Evolutionary conservation across 2,888 invertebrate species (phyloP).

Genomic region (Tenthredo livida): DNA sequence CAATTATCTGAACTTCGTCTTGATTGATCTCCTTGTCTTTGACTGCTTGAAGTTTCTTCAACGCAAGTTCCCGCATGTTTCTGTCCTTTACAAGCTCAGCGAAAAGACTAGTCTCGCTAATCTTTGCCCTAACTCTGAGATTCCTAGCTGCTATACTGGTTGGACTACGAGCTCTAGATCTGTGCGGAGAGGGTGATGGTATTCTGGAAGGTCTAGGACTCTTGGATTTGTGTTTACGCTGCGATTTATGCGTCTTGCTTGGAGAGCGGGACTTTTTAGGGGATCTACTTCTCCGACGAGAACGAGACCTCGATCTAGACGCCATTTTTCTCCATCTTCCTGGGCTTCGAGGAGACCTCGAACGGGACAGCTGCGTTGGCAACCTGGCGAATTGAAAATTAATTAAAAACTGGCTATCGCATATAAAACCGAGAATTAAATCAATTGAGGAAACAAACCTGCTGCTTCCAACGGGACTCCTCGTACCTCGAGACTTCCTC

Average conservation of each 20-base stretch:
- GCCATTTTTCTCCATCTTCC: constrained; percentile 79
- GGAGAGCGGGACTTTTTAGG: constrained; percentile 79
- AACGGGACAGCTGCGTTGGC: constrained; percentile 74
- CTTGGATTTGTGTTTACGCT: constrained; percentile 79
- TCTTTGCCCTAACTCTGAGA: constrained; percentile 83
- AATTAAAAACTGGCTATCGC: not conserved
- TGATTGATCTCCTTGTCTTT: constrained; percentile 80
- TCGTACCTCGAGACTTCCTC: constrained; percentile 75
- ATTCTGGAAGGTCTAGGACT: constrained; percentile 77
- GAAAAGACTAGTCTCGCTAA: constrained; percentile 93
- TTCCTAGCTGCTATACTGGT: constrained; percentile 73
- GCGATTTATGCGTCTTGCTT: constrained; percentile 72
- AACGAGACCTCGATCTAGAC: constrained; percentile 80
- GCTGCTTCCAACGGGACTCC: constrained; percentile 70
- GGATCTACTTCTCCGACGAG: constrained; percentile 76
- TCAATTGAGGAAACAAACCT: constrained; percentile 64
- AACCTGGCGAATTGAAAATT: constrained; percentile 61
- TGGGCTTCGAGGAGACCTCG: constrained; percentile 83
- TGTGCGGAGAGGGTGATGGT: constrained; percentile 74
- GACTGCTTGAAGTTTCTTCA: constrained; percentile 85
- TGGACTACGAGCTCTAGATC: constrained; percentile 71
- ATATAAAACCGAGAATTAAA: no score
- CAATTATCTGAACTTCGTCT: constrained; percentile 76
- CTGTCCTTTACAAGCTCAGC: constrained; percentile 93
- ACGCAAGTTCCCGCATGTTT: constrained; percentile 89